phyloP scores from a whole-genome alignment of 2,888 invertebrate species.

The Agrochola litura region DNA sequence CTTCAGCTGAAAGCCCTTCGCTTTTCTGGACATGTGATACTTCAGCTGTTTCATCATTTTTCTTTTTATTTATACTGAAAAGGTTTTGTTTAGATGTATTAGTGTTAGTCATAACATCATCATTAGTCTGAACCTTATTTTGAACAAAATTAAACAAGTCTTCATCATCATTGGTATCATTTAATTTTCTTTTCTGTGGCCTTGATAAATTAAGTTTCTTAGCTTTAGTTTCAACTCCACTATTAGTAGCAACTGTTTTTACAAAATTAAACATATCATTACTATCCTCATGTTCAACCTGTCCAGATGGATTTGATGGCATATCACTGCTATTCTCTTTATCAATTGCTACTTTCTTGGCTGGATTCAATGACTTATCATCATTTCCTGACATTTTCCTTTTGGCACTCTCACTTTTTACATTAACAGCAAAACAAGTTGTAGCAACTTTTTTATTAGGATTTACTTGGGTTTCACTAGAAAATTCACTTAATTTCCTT shows the following conservation, averaged over 20 bases:
- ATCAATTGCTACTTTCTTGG: slow-evolving; percentile 78
- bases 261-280: slow-evolving; percentile 83
- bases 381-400: slow-evolving; percentile 73
- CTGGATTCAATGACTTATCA: slow-evolving; percentile 68
- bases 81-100: slow-evolving; percentile 66
- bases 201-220: slow-evolving; percentile 81
- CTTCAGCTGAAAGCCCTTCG: slow-evolving; percentile 66
- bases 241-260: slow-evolving; percentile 66
- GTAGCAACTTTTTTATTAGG: slow-evolving; percentile 79
- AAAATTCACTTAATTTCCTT: slow-evolving; percentile 79
- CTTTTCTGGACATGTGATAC: slow-evolving; percentile 40
- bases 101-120: slow-evolving; percentile 64
- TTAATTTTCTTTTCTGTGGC: slow-evolving; percentile 81
- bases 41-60: slow-evolving; percentile 52
- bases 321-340: slow-evolving; percentile 62
- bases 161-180: slow-evolving; percentile 77
- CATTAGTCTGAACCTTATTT: slow-evolving; percentile 68
- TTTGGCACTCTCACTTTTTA: slow-evolving; percentile 70
- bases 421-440: slow-evolving; percentile 49
- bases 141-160: slow-evolving; percentile 85
- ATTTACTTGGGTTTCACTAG: slow-evolving; percentile 71
- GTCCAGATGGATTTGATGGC: slow-evolving; percentile 16
- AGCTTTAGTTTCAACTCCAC: slow-evolving; percentile 58
- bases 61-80: slow-evolving; percentile 62
- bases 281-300: slow-evolving; percentile 42